phyloP scores from a whole-genome alignment of 2,888 invertebrate species.

The Cantharis flavilabris region DNA sequence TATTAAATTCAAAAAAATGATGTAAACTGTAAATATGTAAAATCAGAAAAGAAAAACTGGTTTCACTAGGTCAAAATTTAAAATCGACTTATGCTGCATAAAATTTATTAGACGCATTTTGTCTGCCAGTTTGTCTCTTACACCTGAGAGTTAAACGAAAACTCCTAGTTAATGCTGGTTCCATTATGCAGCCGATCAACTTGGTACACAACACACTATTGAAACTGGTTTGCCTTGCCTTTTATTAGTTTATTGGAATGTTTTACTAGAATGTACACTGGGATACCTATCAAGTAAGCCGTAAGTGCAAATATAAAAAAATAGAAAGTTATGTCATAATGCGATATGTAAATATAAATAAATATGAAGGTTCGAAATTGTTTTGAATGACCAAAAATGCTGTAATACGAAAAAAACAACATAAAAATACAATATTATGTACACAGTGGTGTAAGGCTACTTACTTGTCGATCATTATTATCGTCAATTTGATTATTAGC shows the following conservation, averaged over 20 bases:
- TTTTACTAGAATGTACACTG: slow-evolving; percentile 11
- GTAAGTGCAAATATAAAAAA: neutral
- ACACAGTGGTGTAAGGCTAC: neutral
- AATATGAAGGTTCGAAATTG: neutral
- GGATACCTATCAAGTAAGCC: neutral
- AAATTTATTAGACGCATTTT: neutral
- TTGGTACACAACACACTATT: slow-evolving; percentile 10
- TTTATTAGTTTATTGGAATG: slow-evolving; percentile 11
- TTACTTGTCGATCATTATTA: neutral
- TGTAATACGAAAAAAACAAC: no score
- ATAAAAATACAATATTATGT: no score
- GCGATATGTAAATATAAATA: neutral
- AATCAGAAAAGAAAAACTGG: neutral
- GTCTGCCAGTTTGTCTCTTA: neutral
- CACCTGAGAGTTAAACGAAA: neutral
- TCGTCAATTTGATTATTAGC: no score
- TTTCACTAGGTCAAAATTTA: slow-evolving; percentile 3
- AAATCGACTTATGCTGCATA: neutral
- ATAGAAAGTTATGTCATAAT: neutral
- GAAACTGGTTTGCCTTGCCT: slow-evolving; percentile 19
- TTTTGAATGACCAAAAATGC: neutral
- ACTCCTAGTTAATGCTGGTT: neutral
- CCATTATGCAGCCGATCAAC: slow-evolving; percentile 10
- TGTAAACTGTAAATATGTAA: neutral
- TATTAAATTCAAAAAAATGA: neutral